Base-by-base conservation (phyloP, 2,797 vertebrate species). In the Acridotheres tristis region DNA sequence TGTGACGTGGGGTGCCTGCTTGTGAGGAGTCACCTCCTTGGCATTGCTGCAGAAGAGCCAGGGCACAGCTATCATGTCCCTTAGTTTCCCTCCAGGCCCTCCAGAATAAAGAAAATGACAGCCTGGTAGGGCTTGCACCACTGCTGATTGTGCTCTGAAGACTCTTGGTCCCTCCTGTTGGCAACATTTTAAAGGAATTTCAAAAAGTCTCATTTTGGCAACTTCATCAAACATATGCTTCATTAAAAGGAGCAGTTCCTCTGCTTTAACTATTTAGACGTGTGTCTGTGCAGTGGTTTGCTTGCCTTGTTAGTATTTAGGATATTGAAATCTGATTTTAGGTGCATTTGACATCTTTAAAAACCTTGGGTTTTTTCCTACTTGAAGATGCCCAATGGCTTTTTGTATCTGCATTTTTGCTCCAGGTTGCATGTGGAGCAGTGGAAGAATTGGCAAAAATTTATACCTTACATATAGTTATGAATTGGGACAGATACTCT, bases 91-190 rank as follows among this genome's bases (percentile, higher is more conserved):
- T 20, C 4, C 27, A 38, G 23, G 3, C 2, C 11, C 47, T 57
- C 19, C 47, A 38, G 54, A 72, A 25, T 13, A 57, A 63, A 38
- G 10, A 0, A 1, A 27, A 50, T 23, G 14, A 57, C 38, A 85
- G 9, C 10, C 18, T 54, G 8, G 11, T 13, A 38, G n/a, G 30
- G 21, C 17, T 4, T 79, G 18, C 10, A 4, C 42, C 55, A 5
- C 10, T 2, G 0, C 16, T 59, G 7, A 4, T 3, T 30, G 13
- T 50, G n/a, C 14, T 59, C 18, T 3, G 1, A 55, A 34, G 18
- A 22, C 2, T 10, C 10, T 38, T 29, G 5, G 32, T 61, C 7
- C 6, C 32, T 82, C 25, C 53, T 59, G 12, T 38, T 50, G 84
- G 57, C 34, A 90, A 48, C 3, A 71, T 40, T 82, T 82, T 66